Percentiles rank a stretch among this genome's conserved stretches.
Evolutionary conservation across 2,888 invertebrate genomes (phyloP).

Genomic region (Atherix ibis): DNA sequence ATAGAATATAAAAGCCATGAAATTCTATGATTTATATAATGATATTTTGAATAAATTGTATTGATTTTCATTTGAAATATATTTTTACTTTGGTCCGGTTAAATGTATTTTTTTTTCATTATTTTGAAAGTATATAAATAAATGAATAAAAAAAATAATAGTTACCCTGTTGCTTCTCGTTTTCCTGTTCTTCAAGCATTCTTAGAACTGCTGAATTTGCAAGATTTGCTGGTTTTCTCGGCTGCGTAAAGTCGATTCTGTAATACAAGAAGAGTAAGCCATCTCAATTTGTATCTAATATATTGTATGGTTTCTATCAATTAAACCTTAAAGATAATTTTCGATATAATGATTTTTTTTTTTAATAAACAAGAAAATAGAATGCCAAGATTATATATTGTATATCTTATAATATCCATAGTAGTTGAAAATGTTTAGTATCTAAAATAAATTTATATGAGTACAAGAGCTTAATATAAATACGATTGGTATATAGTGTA

Average conservation of each 20-base stretch:
- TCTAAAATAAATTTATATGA: too few relatives aligned
- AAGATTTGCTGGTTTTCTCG: constrained; percentile 59
- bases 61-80: too few relatives aligned
- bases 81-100: too few relatives aligned
- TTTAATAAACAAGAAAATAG: too few relatives aligned
- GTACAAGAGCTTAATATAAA: too few relatives aligned
- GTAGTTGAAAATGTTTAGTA: too few relatives aligned
- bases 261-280: constrained; percentile 18
- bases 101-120: neutral
- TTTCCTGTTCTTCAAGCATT: constrained; percentile 73
- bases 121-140: neutral
- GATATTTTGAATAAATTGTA: constrained; percentile 2
- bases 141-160: constrained; percentile 26
- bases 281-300: neutral
- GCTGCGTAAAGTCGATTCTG: constrained; percentile 67
- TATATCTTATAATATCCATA: too few relatives aligned
- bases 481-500: too few relatives aligned
- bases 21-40: constrained; percentile 1
- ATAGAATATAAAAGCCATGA: neutral
- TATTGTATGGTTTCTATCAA: too few relatives aligned
- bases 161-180: constrained; percentile 45
- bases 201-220: constrained; percentile 73
- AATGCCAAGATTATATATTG: too few relatives aligned
- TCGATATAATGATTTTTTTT: too few relatives aligned
- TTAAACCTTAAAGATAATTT: too few relatives aligned